A percentile compares a stretch with the other conserved stretches of the same genome.
phyloP scores from a whole-genome alignment of 2,888 invertebrate species.

The Biston stratarius region DNA sequence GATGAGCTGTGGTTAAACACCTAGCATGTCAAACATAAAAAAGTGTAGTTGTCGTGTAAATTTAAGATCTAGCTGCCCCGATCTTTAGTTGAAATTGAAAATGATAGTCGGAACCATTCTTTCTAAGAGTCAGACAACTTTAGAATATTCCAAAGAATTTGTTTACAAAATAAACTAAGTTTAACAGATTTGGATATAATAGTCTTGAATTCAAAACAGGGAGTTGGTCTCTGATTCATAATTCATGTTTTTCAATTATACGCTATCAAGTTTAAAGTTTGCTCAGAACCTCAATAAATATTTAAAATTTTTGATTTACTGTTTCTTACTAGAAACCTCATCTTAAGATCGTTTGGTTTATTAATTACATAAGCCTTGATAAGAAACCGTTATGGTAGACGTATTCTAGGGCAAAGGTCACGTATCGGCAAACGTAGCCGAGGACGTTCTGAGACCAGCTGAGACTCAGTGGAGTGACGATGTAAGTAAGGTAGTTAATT shows the following conservation, averaged over 20 bases:
- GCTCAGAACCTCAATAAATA: conserved; percentile 26
- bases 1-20: no score
- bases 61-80: conserved; percentile 7
- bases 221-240: conserved; percentile 1
- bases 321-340: conserved; percentile 18
- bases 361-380: no score
- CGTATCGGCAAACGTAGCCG: no score
- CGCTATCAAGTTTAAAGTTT: conserved; percentile 25
- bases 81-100: conserved; percentile 32
- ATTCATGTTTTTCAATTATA: conserved; percentile 30
- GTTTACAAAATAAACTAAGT: conserved; percentile 15
- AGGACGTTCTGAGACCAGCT: no score
- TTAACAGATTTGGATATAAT: conserved; percentile 7
- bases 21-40: no score
- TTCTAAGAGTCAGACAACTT: conserved; percentile 21
- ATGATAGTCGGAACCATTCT: conserved; percentile 23
- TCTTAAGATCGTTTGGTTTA: conserved; percentile 19
- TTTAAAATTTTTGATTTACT: conserved; percentile 27
- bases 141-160: conserved; percentile 25
- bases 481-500: no score
- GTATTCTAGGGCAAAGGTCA: no score
- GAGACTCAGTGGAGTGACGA: no score
- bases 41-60: background rate
- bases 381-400: no score
- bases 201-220: conserved; percentile 12